These are phyloP conservation scores for Apogon talboti DNA, from an alignment of 2,797 vertebrate species.

Conservation along the genomic window DNA sequence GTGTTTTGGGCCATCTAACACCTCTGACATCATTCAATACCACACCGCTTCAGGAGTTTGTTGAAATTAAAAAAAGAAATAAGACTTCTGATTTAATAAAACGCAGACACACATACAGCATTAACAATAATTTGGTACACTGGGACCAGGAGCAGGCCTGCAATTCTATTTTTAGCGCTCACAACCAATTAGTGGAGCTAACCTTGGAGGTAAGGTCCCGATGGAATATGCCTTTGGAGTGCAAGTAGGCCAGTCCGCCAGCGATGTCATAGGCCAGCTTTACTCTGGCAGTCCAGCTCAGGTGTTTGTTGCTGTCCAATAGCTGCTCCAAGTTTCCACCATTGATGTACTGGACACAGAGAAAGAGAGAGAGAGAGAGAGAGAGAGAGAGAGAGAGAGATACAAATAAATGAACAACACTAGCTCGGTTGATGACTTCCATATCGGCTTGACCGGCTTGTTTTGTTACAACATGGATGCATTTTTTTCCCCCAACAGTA, in stretches of 20 bases:
- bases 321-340: conserved; percentile 97
- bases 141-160: background rate
- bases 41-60: too few relatives aligned
- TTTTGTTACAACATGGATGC: too few relatives aligned
- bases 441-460: too few relatives aligned
- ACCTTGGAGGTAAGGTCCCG: conserved; percentile 99
- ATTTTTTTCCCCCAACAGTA: too few relatives aligned
- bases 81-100: too few relatives aligned
- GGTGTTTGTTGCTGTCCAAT: conserved; percentile 91
- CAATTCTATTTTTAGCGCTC: conserved; percentile 4
- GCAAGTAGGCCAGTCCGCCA: conserved; percentile 92
- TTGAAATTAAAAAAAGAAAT: background rate
- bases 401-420: background rate
- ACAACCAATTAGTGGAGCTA: conserved; percentile 23
- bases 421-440: too few relatives aligned
- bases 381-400: conserved; percentile 7
- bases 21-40: background rate
- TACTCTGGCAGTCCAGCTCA: conserved; percentile 91
- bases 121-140: background rate
- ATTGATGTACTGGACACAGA: conserved; percentile 92
- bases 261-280: conserved; percentile 93
- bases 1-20: background rate
- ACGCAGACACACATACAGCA: background rate
- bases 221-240: conserved; percentile 98
- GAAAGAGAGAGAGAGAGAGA: background rate